Percentiles rank a stretch among this genome's conserved stretches.
Evolutionary conservation across 2,888 invertebrate species (phyloP).

Genomic region (Chrysolina haemoptera): DNA sequence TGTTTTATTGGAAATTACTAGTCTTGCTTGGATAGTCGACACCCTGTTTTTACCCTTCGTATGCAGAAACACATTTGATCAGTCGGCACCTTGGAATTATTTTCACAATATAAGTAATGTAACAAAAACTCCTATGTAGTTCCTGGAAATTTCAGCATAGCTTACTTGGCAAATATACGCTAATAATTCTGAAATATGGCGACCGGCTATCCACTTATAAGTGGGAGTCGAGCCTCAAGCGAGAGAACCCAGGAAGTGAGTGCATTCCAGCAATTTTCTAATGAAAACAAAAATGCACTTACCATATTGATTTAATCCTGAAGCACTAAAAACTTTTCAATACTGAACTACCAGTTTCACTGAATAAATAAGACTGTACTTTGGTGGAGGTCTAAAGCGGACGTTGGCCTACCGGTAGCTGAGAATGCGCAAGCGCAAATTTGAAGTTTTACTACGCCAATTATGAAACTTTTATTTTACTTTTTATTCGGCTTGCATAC

Average conservation of each 20-base stretch:
- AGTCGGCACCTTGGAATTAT: not conserved
- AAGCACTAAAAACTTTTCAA: conserved; percentile 60
- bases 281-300: conserved; percentile 53
- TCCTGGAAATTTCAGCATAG: conserved; percentile 17
- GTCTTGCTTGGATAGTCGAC: not conserved
- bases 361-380: conserved; percentile 65
- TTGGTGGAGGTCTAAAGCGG: conserved; percentile 66
- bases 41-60: not conserved
- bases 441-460: conserved; percentile 41
- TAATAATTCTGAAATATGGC: conserved; percentile 60
- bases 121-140: not conserved
- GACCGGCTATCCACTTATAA: conserved; percentile 58
- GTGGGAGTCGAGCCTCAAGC: conserved; percentile 35
- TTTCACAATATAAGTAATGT: not conserved
- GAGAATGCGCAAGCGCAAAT: conserved; percentile 63
- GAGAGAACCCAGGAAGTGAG: conserved; percentile 10
- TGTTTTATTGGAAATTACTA: not conserved
- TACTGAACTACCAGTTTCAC: conserved; percentile 65
- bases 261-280: conserved; percentile 1
- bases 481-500: conserved; percentile 25
- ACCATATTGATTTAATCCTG: conserved; percentile 67
- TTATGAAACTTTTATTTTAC: conserved; percentile 28
- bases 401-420: conserved; percentile 69
- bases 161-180: conserved; percentile 46
- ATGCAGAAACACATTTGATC: not conserved